Evolutionary conservation across 2,797 vertebrate genomes (phyloP).

Genomic region (Urosaurus nigricauda): DNA sequence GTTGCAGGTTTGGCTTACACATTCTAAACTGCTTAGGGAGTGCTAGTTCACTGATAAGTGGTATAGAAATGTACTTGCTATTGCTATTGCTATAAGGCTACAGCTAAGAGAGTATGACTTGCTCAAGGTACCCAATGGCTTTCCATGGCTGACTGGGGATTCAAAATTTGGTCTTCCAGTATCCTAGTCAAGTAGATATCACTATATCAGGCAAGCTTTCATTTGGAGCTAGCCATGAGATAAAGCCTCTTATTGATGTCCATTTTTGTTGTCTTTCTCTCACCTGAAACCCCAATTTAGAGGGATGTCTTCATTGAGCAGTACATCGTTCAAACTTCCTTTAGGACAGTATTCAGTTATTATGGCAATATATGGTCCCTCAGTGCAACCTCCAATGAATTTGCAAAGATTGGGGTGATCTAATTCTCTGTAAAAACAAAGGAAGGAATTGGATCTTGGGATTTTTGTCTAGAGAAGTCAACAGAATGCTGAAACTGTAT

Average conservation of each 20-base stretch:
- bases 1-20: too few relatives aligned
- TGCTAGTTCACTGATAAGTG: too few relatives aligned
- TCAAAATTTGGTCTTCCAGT: too few relatives aligned
- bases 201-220: not conserved
- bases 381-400: constrained; percentile 87
- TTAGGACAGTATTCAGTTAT: constrained; percentile 91
- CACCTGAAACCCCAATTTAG: constrained; percentile 91
- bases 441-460: constrained; percentile 38
- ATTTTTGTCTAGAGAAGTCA: not conserved
- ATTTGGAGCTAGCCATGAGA: not conserved
- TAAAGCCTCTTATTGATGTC: not conserved
- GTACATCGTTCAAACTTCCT: constrained; percentile 85
- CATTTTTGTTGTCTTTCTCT: not conserved
- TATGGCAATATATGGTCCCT: constrained; percentile 86
- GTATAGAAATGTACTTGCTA: too few relatives aligned
- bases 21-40: too few relatives aligned
- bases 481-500: not conserved
- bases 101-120: too few relatives aligned
- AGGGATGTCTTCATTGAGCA: constrained; percentile 87
- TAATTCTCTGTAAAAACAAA: constrained; percentile 79
- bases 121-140: too few relatives aligned
- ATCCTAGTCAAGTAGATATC: too few relatives aligned
- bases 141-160: too few relatives aligned
- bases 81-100: too few relatives aligned
- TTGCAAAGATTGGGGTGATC: constrained; percentile 91